phyloP scores from a whole-genome alignment of 2,113 vertebrate species.

The Cephalopterus ornatus region DNA sequence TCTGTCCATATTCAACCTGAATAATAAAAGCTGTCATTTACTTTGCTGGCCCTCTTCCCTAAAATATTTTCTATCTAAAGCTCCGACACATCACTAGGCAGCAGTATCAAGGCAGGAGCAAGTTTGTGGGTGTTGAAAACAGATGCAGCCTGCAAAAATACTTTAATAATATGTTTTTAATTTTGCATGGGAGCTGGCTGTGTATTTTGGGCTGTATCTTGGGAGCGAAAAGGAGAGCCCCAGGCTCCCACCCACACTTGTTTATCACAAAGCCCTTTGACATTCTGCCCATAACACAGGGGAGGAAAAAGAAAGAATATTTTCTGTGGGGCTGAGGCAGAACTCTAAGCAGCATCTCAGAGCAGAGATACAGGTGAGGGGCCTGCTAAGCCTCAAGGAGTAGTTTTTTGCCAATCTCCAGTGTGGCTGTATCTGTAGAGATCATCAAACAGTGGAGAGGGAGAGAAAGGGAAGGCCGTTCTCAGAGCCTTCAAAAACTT shows the following conservation, averaged over 20 bases:
- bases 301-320: background rate
- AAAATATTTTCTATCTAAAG: background rate
- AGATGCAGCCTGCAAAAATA: constrained; percentile 35
- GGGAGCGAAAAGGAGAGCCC: background rate
- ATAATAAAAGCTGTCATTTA: background rate
- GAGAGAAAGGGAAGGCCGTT: background rate
- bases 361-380: background rate
- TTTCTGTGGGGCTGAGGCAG: background rate
- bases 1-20: background rate
- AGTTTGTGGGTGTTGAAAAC: constrained; percentile 38
- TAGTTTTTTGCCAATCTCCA: background rate
- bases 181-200: background rate
- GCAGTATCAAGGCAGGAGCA: background rate
- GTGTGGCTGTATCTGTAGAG: background rate
- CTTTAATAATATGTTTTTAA: constrained; percentile 21
- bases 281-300: background rate
- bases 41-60: background rate
- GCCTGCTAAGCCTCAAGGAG: background rate
- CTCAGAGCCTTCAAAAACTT: background rate
- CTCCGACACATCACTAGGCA: background rate
- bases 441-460: background rate
- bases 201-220: background rate
- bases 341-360: background rate
- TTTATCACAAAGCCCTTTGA: background rate
- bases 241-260: constrained; percentile 1